Evolutionary conservation across 2,113 vertebrate species (phyloP).

Genomic region (Henicopernis longicauda): DNA sequence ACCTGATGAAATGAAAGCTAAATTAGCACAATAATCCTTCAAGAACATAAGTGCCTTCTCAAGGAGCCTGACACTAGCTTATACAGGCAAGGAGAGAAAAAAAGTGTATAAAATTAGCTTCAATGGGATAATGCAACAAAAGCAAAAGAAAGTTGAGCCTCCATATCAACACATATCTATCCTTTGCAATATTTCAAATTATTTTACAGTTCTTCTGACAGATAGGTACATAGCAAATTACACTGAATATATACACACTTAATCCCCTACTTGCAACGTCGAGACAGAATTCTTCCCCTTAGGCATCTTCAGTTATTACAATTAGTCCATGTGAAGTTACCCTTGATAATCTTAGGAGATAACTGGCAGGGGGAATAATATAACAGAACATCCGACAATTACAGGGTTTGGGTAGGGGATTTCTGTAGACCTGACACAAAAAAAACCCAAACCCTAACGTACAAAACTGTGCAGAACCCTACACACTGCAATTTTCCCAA

Average conservation of each 20-base stretch:
- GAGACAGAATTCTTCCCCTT: conserved; percentile 54
- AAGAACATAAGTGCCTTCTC: conserved; percentile 8
- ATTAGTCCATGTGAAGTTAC: conserved; percentile 50
- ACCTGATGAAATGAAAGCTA: conserved; percentile 17
- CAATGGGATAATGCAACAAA: neutral
- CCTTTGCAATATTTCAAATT: neutral
- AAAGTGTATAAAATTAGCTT: neutral
- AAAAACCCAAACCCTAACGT: neutral
- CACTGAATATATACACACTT: neutral
- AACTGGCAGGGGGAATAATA: neutral
- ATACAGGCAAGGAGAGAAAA: neutral
- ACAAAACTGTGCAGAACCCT: neutral
- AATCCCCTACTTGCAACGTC: conserved; percentile 32
- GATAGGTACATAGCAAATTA: conserved; percentile 33
- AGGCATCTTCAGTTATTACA: conserved; percentile 24
- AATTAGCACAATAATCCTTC: conserved; percentile 37
- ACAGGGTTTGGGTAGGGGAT: neutral
- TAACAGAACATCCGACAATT: conserved; percentile 15
- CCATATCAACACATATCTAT: neutral
- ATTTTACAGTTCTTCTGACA: conserved; percentile 47
- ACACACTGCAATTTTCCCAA: neutral
- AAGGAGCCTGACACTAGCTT: conserved; percentile 19
- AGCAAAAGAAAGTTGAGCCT: conserved; percentile 19
- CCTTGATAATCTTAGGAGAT: conserved; percentile 50
- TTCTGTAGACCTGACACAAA: neutral